phyloP scores from a whole-genome alignment of 2,113 vertebrate genomes.

The Accipiter virgatus region DNA sequence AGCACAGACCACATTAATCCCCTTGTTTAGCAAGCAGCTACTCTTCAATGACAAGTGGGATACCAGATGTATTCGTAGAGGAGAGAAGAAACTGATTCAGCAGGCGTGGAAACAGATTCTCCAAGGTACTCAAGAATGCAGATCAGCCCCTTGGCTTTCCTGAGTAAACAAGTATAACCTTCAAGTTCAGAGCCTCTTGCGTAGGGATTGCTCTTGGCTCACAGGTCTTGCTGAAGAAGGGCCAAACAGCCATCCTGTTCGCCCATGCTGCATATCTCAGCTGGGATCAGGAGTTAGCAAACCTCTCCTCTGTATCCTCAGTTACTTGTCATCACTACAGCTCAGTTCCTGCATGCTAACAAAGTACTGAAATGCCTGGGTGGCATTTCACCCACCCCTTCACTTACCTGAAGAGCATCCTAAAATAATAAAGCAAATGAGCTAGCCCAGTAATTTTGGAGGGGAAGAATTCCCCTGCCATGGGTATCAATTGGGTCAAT shows the following conservation, averaged over 20 bases:
- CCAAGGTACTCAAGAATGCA: neutral
- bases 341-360: neutral
- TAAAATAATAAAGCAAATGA: neutral
- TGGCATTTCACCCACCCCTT: neutral
- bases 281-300: neutral
- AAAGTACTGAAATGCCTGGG: neutral
- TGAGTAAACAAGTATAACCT: neutral
- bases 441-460: neutral
- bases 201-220: neutral
- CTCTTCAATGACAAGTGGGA: neutral
- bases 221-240: neutral
- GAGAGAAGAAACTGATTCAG: neutral
- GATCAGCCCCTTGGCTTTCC: neutral
- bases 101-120: neutral
- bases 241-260: neutral
- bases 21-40: slow-evolving; percentile 16
- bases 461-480: neutral
- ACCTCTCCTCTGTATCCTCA: neutral
- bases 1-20: neutral
- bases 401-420: neutral
- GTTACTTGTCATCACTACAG: neutral
- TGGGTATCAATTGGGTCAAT: neutral
- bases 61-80: neutral
- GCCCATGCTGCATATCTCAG: neutral
- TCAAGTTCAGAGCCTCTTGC: neutral